A percentile compares a stretch with the other conserved stretches of the same genome.
Conservation (phyloP, 2,888 invertebrate genomes). For the Rhorus exstirpatorius region DNA sequence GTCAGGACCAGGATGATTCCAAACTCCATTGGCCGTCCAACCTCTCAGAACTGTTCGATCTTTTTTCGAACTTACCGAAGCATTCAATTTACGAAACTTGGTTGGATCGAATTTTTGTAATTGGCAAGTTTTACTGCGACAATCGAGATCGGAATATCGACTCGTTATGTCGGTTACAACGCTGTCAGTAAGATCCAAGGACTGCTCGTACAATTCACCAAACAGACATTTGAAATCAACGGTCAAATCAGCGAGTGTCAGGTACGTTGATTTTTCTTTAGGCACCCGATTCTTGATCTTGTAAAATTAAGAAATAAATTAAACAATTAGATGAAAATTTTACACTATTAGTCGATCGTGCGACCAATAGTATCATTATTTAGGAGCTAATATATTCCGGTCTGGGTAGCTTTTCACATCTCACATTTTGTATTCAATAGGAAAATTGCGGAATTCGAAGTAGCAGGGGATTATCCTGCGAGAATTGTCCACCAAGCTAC, state of each 20-base stretch:
- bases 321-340: neutral
- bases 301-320: constrained; percentile 26
- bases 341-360: no score
- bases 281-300: constrained; percentile 61
- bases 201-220: constrained; percentile 61
- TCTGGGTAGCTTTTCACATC: no score
- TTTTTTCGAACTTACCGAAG: neutral
- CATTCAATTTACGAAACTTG: constrained; percentile 57
- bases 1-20: constrained; percentile 77
- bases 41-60: constrained; percentile 28
- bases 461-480: no score
- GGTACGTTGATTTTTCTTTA: constrained; percentile 25
- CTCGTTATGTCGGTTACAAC: constrained; percentile 54
- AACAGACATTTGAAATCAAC: constrained; percentile 64
- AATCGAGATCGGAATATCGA: constrained; percentile 72
- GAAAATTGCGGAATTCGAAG: no score
- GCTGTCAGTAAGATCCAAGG: constrained; percentile 53
- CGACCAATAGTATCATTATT: no score
- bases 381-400: no score
- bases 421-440: no score
- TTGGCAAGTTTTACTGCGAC: constrained; percentile 55
- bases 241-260: constrained; percentile 59
- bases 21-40: constrained; percentile 79
- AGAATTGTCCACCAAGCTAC: no score
- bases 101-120: constrained; percentile 64